Evolutionary conservation across 2,888 invertebrate species (phyloP).

Genomic region (Helleia helle): DNA sequence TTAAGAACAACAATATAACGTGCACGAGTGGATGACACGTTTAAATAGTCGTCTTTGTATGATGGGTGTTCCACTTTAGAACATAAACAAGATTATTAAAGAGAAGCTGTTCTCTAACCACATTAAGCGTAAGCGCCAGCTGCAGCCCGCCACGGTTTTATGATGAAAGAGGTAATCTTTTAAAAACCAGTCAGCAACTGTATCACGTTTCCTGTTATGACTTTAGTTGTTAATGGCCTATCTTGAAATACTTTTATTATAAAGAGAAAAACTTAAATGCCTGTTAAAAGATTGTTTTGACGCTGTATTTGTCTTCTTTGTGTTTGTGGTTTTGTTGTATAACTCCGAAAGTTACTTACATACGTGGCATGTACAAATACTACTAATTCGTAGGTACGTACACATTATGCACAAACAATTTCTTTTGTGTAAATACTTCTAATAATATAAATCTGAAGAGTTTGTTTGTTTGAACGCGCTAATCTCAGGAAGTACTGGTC

Average conservation of each 20-base stretch:
- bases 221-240: constrained; percentile 66
- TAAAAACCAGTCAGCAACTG: constrained; percentile 45
- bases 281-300: background rate
- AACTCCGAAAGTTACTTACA: too few relatives aligned
- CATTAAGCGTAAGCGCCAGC: constrained; percentile 65
- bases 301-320: background rate
- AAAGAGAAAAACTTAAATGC: constrained; percentile 30
- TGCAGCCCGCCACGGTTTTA: constrained; percentile 59
- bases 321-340: too few relatives aligned
- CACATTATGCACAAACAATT: too few relatives aligned
- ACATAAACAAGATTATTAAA: constrained; percentile 70
- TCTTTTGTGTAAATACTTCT: too few relatives aligned
- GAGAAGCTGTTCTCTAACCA: constrained; percentile 60
- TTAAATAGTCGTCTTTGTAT: constrained; percentile 44
- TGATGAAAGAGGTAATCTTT: constrained; percentile 62
- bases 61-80: constrained; percentile 57
- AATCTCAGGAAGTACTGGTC: too few relatives aligned
- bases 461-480: too few relatives aligned
- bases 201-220: constrained; percentile 72
- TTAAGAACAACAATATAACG: constrained; percentile 22
- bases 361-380: too few relatives aligned
- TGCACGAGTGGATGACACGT: constrained; percentile 31
- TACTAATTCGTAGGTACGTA: too few relatives aligned
- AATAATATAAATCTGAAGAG: too few relatives aligned
- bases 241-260: constrained; percentile 56